Evolutionary conservation across 2,797 vertebrate species (phyloP).

Genomic region (Pipistrellus pygmaeus): DNA sequence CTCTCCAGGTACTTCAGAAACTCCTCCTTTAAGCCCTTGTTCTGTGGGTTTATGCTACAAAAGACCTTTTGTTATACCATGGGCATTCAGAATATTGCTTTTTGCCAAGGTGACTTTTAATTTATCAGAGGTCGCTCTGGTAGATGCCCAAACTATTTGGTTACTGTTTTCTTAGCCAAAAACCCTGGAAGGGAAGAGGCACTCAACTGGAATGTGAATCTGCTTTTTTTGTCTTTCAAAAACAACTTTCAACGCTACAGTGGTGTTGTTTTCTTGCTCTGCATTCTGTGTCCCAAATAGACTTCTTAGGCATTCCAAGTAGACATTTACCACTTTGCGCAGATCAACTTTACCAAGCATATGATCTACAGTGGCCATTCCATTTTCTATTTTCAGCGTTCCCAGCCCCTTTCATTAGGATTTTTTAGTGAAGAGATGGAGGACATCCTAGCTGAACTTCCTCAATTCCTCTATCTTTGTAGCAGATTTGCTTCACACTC

Average conservation of each 20-base stretch:
- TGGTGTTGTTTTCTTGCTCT: neutral
- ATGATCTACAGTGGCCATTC: neutral
- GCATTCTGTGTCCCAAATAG: neutral
- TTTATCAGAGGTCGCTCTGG: slow-evolving; percentile 49
- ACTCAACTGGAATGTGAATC: neutral
- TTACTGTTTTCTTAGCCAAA: slow-evolving; percentile 58
- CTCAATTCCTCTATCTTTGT: neutral
- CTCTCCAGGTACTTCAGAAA: no score
- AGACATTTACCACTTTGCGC: neutral
- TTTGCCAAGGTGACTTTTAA: slow-evolving; percentile 68
- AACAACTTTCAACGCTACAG: neutral
- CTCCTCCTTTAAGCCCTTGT: no score
- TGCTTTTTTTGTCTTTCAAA: slow-evolving; percentile 39
- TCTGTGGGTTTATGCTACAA: slow-evolving; percentile 12
- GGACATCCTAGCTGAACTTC: neutral
- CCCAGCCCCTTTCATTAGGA: neutral
- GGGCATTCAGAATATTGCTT: neutral
- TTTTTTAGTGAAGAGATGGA: neutral
- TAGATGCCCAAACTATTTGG: slow-evolving; percentile 19
- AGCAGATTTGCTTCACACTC: neutral
- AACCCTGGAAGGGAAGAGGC: slow-evolving; percentile 4
- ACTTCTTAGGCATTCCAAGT: neutral
- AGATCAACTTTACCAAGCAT: slow-evolving; percentile 1
- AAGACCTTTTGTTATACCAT: slow-evolving; percentile 42
- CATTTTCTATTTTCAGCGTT: neutral